A percentile compares a stretch with the other conserved stretches of the same genome.
phyloP scores from a whole-genome alignment of 2,113 vertebrate species.

The Lampris incognitus region DNA sequence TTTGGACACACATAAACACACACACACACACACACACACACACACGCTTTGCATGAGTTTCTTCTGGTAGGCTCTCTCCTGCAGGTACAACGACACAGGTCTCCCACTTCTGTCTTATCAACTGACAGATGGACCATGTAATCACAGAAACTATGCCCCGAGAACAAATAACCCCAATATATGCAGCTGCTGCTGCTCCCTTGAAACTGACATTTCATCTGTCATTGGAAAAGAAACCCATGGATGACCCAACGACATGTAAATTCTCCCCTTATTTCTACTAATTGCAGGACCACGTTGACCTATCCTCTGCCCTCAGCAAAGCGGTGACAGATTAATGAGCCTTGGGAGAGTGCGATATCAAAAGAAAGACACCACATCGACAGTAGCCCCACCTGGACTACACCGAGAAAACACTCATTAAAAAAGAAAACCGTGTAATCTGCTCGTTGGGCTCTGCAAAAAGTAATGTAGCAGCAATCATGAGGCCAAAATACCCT shows the following conservation, averaged over 20 bases:
- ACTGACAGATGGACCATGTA: slow-evolving; percentile 37
- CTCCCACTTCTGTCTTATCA: slow-evolving; percentile 45
- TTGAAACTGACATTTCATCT: slow-evolving; percentile 33
- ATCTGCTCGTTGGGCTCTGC: background rate
- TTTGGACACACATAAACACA: background rate
- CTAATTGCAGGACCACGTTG: background rate
- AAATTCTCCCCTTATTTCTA: slow-evolving; percentile 19
- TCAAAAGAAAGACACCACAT: slow-evolving; percentile 1
- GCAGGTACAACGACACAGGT: slow-evolving; percentile 34
- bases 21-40: too few relatives aligned
- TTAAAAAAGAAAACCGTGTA: background rate
- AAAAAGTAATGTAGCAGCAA: background rate
- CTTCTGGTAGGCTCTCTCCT: slow-evolving; percentile 1
- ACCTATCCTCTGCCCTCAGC: slow-evolving; percentile 3
- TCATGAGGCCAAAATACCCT: background rate
- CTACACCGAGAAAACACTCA: background rate
- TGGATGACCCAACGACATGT: background rate
- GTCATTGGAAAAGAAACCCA: slow-evolving; percentile 3
- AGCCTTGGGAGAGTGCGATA: slow-evolving; percentile 9
- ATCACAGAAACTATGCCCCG: slow-evolving; percentile 57
- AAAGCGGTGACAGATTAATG: slow-evolving; percentile 20
- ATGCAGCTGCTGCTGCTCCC: slow-evolving; percentile 22
- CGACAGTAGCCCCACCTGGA: background rate
- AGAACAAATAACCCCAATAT: slow-evolving; percentile 48
- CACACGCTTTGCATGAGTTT: slow-evolving; percentile 26